These are phyloP conservation scores for Chiloscyllium punctatum DNA, from an alignment of 2,797 vertebrate genomes.

Conservation along the genomic window DNA sequence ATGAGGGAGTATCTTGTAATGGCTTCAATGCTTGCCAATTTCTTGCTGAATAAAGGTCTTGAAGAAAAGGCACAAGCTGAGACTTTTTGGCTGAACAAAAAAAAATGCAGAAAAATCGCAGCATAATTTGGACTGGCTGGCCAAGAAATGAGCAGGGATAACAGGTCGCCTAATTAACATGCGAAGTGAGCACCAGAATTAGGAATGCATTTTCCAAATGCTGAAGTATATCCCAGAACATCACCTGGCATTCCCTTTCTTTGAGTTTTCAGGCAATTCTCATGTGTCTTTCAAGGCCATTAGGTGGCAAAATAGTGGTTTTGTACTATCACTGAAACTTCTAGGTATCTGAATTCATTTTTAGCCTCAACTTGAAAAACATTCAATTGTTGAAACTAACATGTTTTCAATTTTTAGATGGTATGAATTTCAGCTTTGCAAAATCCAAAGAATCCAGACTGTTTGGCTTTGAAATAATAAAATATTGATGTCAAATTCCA, in stretches of 20 bases:
- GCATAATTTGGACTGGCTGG: not conserved
- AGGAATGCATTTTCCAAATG: not conserved
- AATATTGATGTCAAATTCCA: not conserved
- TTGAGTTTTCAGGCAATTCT: not conserved
- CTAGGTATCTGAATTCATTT: not conserved
- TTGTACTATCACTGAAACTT: not conserved
- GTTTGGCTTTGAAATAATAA: not conserved
- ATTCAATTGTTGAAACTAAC: not conserved
- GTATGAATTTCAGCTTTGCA: not conserved
- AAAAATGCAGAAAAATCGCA: not conserved
- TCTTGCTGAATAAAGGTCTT: not conserved
- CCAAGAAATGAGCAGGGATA: not conserved
- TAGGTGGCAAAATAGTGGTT: not conserved
- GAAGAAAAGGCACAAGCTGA: not conserved
- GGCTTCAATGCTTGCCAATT: not conserved
- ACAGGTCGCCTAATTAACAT: not conserved
- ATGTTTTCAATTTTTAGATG: not conserved
- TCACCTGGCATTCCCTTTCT: not conserved
- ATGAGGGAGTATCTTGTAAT: not conserved
- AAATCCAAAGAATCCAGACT: not conserved
- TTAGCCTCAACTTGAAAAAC: not conserved
- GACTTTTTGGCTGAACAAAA: not conserved
- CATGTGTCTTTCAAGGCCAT: not conserved
- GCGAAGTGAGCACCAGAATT: not conserved
- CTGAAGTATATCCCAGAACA: not conserved